These are phyloP conservation scores for Erithacus rubecula DNA, from an alignment of 2,797 vertebrate species.

Conservation along the genomic window DNA sequence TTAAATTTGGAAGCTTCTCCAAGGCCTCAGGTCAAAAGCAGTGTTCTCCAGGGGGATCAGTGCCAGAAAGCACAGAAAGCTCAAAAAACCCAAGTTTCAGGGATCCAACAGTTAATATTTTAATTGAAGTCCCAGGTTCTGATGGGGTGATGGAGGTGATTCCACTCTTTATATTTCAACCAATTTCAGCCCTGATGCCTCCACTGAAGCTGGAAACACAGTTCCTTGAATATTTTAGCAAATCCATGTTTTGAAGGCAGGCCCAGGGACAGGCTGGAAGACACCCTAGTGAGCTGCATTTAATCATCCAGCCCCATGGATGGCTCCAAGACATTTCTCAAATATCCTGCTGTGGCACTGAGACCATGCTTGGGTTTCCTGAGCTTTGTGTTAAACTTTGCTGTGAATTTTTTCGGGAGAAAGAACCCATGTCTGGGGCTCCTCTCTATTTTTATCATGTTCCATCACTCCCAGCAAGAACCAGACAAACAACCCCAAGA, in stretches of 20 bases:
- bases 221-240: neutral
- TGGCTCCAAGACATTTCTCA: neutral
- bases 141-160: fast-evolving
- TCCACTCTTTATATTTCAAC: fast-evolving
- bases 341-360: neutral
- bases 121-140: neutral
- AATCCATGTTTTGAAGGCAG: neutral
- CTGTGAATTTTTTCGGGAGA: neutral
- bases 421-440: neutral
- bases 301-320: neutral
- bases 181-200: neutral
- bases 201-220: neutral
- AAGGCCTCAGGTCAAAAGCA: no score
- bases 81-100: no score
- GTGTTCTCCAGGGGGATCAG: no score
- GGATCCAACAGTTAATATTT: neutral
- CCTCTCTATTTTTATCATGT: constrained; percentile 39
- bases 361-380: neutral
- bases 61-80: no score
- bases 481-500: constrained; percentile 42
- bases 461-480: neutral
- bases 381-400: neutral
- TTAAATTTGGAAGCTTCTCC: no score
- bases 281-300: neutral
- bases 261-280: neutral